These are phyloP conservation scores for Stegodyphus dumicola DNA, from an alignment of 1,140 invertebrate species.

Conservation along the genomic window DNA sequence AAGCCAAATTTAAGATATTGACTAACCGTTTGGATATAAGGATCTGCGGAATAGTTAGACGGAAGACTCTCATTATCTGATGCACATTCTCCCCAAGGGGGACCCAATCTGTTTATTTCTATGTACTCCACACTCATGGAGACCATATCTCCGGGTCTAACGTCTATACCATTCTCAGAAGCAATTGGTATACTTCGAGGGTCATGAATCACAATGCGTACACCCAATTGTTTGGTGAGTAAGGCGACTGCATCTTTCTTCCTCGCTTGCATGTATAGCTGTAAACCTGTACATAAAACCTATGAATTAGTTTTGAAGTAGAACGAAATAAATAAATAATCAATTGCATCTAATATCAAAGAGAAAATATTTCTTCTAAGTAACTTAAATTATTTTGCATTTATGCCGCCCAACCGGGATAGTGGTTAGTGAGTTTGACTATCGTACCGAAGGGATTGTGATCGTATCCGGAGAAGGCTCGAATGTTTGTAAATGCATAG, in stretches of 20 bases:
- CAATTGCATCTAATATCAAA: no score
- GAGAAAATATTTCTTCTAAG: no score
- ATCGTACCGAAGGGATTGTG: no score
- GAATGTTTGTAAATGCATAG: no score
- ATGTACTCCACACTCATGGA: slow-evolving; percentile 21
- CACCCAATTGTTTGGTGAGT: slow-evolving; percentile 22
- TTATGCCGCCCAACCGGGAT: no score
- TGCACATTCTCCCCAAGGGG: slow-evolving; percentile 41
- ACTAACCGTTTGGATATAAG: slow-evolving; percentile 31
- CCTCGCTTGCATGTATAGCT: slow-evolving; percentile 31
- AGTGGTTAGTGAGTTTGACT: no score
- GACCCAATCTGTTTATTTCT: slow-evolving; percentile 24
- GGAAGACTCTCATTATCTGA: not conserved
- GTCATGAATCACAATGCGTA: slow-evolving; percentile 35
- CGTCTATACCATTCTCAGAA: slow-evolving; percentile 30
- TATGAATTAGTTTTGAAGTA: not conserved
- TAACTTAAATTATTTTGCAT: no score
- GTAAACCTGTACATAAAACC: slow-evolving; percentile 4
- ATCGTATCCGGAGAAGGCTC: no score
- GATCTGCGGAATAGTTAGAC: slow-evolving; percentile 1
- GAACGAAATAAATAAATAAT: no score
- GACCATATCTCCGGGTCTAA: slow-evolving; percentile 42
- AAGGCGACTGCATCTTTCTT: slow-evolving; percentile 16
- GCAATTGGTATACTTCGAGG: slow-evolving; percentile 23
- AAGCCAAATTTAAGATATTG: not conserved